A percentile compares a stretch with the other conserved stretches of the same genome.
These are phyloP conservation scores for Tragelaphus imberbis DNA, from an alignment of 2,113 vertebrate genomes.

Conservation along the genomic window DNA sequence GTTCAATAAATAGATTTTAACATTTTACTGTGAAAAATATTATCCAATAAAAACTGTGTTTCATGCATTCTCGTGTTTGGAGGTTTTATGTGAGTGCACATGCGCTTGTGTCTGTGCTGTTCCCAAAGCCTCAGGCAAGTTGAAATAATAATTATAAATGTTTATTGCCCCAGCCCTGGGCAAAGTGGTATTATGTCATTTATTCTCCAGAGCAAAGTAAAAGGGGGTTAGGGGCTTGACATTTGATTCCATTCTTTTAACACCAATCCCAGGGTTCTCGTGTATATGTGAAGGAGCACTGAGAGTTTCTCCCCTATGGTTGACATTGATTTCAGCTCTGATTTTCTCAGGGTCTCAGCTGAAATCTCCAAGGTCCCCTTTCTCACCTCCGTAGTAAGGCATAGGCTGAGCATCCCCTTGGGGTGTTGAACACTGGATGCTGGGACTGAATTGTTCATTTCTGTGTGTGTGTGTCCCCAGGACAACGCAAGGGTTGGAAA, in stretches of 20 bases:
- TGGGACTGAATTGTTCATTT: slow-evolving; percentile 87
- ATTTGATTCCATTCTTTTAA: background rate
- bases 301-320: background rate
- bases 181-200: background rate
- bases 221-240: background rate
- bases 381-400: slow-evolving; percentile 30
- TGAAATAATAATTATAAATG: background rate
- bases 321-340: background rate
- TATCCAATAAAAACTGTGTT: background rate
- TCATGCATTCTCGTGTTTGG: background rate
- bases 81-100: background rate
- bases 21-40: background rate
- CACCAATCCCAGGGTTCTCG: background rate
- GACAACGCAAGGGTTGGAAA: slow-evolving; percentile 85
- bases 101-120: background rate
- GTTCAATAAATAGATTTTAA: background rate
- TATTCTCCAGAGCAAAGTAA: background rate
- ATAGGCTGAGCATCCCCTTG: slow-evolving; percentile 84
- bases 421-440: slow-evolving; percentile 85
- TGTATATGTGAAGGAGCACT: background rate
- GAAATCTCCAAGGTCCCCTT: background rate
- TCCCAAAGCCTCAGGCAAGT: background rate
- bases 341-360: background rate
- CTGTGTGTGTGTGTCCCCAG: slow-evolving; percentile 83
- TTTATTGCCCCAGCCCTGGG: background rate